Evolutionary conservation across 2,113 vertebrate species (phyloP).

Genomic region (Naja naja): DNA sequence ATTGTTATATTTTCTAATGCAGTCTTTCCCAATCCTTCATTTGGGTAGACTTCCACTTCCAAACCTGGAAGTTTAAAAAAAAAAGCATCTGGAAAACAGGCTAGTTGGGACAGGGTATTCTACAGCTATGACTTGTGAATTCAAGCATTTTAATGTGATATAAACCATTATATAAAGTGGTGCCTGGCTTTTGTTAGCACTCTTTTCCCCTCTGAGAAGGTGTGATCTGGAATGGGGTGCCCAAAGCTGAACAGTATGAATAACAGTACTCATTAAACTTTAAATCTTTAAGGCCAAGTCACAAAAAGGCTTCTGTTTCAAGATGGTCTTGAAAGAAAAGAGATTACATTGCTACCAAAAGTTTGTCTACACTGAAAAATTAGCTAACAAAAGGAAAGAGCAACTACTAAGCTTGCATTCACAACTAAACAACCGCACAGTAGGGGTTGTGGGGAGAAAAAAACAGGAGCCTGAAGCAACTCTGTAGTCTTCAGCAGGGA

Average conservation of each 20-base stretch:
- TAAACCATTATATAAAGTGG: neutral
- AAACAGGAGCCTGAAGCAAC: constrained; percentile 34
- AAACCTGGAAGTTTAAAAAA: neutral
- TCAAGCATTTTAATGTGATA: neutral
- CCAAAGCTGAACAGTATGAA: neutral
- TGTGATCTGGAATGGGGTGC: constrained; percentile 1
- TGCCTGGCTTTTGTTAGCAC: neutral
- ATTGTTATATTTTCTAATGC: neutral
- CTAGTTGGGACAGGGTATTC: neutral
- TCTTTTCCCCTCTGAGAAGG: constrained; percentile 4
- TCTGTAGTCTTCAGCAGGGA: constrained; percentile 30
- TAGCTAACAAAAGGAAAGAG: constrained; percentile 43
- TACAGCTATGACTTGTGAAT: constrained; percentile 36
- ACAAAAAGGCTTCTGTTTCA: constrained; percentile 18
- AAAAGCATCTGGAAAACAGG: neutral
- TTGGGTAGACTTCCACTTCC: neutral
- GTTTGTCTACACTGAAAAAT: constrained; percentile 37
- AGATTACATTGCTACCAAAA: constrained; percentile 25
- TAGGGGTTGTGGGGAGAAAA: neutral
- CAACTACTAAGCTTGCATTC: constrained; percentile 38
- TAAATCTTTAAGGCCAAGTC: constrained; percentile 35
- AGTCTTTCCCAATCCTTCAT: neutral
- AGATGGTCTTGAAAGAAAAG: neutral
- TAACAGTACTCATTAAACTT: neutral
- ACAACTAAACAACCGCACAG: constrained; percentile 30